Base-by-base conservation (phyloP, 2,888 invertebrate genomes). In the Andrena dorsata region DNA sequence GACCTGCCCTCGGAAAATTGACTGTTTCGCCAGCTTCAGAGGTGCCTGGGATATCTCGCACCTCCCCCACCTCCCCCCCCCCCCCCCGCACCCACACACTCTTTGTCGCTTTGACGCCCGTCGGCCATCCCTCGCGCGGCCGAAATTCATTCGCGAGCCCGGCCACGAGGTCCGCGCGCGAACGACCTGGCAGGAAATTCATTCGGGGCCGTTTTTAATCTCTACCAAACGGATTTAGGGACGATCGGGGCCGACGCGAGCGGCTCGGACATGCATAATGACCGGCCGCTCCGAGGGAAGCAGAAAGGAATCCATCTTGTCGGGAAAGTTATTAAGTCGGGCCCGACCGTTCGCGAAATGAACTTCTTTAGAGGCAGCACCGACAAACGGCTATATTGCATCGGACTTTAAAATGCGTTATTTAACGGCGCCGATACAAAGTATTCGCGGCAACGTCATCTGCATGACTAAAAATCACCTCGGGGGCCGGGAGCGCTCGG, bases 371-470 rank as follows among this genome's bases (percentile, higher is more conserved):
- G 64, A 66, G 73, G 69, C 78, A 20, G 56, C 69, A 53, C 66
- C 79, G 81, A 84, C 86, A 82, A 82, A 75, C 86, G 76, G 75
- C 74, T 83, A 88, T 88, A 88, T 88, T 88, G 86, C 88, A 88
- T 88, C 72, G 86, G 85, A 88, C 83, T 88, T 88, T 88, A 78
- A 88, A 87, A 88, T 88, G 56, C 75, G 80, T 76, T 65, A 72
- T 85, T 83, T 76, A 76, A 86, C 76, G 51, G 75, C 66, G 35
- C 71, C 76, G 77, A 75, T 78, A 76, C 82, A 83, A 87, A 87
- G 87, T 84, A 78, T 76, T 51, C 70, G 56, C 56, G 49, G 47
- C 76, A 71, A 56, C 73, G 74, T 86, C 80, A 88, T 88, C 74
- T 86, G 84, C 88, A 86, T 86, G 72, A 61, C 77, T 76, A 75